Conservation (phyloP, 2,888 invertebrate genomes). For the Diaprepes abbreviatus region DNA sequence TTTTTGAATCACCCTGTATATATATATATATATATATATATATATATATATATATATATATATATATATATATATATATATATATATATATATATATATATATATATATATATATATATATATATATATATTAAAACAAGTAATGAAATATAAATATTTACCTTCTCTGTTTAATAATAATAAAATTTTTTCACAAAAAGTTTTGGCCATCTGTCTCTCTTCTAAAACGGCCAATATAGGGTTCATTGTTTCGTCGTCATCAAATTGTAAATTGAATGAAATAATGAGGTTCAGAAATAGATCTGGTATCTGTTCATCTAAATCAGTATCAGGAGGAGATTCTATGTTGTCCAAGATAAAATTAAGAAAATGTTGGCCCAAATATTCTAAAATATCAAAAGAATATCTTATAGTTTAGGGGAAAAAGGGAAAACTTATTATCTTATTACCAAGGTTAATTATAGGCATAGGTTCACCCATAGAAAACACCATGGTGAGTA, state of each 20-base stretch:
- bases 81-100: no score
- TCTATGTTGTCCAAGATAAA: slow-evolving; percentile 89
- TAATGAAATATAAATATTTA: slow-evolving; percentile 66
- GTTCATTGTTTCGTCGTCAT: slow-evolving; percentile 75
- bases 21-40: no score
- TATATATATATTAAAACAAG: no score
- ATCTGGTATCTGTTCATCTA: slow-evolving; percentile 89
- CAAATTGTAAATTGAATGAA: slow-evolving; percentile 92
- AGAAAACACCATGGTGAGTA: slow-evolving; percentile 90
- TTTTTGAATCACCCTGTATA: no score
- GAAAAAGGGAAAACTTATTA: no score
- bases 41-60: no score
- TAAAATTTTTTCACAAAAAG: slow-evolving; percentile 91
- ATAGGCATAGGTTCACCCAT: slow-evolving; percentile 92
- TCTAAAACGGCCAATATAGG: slow-evolving; percentile 80
- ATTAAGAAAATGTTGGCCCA: slow-evolving; percentile 85
- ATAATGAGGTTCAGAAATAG: slow-evolving; percentile 86
- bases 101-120: no score
- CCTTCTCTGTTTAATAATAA: slow-evolving; percentile 92
- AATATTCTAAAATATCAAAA: slow-evolving; percentile 80
- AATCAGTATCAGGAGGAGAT: slow-evolving; percentile 82
- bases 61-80: no score
- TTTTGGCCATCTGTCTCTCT: slow-evolving; percentile 81
- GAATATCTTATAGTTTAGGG: neutral
- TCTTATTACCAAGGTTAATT: slow-evolving; percentile 84